Evolutionary conservation across 2,113 vertebrate species (phyloP).

Genomic region (Platycercus adscitus): DNA sequence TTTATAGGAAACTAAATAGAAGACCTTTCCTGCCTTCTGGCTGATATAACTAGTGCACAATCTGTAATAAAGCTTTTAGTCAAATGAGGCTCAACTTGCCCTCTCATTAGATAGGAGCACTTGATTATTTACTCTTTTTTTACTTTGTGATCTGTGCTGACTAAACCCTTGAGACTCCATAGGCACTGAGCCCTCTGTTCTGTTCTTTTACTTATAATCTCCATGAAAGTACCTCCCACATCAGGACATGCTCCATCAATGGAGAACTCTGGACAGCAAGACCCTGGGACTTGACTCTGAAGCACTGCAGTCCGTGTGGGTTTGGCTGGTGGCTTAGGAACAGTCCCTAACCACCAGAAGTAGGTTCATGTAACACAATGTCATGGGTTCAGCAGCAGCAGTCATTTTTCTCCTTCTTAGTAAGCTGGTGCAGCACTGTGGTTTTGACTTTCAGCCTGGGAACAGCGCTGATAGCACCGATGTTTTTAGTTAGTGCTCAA

Average conservation of each 20-base stretch:
- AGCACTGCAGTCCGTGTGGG: not conserved
- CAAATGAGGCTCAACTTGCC: not conserved
- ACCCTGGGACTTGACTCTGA: not conserved
- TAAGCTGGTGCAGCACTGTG: too few relatives aligned
- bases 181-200: not conserved
- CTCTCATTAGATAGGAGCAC: conserved; percentile 12
- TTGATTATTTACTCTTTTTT: not conserved
- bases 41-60: not conserved
- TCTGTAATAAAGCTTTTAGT: conserved; percentile 38
- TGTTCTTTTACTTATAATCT: not conserved
- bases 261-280: not conserved
- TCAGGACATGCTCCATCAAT: not conserved
- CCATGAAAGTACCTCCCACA: not conserved
- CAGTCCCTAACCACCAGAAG: not conserved
- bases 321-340: not conserved
- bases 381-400: too few relatives aligned
- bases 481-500: too few relatives aligned
- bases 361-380: not conserved
- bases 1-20: not conserved
- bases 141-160: not conserved
- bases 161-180: not conserved
- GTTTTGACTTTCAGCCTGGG: too few relatives aligned
- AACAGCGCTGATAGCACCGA: too few relatives aligned
- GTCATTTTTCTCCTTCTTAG: too few relatives aligned
- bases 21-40: not conserved